Percentiles rank a stretch among this genome's conserved stretches.
Conservation (phyloP, 2,888 invertebrate genomes). For the Rotaria magnacalcarata region DNA sequence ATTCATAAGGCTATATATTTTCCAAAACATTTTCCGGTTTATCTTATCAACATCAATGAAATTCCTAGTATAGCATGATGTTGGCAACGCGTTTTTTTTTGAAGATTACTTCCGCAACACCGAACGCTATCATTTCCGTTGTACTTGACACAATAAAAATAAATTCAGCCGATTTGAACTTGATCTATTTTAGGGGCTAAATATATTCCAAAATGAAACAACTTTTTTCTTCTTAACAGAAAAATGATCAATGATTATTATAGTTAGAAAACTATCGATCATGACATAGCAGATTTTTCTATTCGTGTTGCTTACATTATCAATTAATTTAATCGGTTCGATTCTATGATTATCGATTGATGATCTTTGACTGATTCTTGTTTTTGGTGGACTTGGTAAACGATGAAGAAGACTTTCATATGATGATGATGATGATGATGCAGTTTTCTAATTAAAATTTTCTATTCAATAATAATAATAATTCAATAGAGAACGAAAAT, state of each 20-base stretch:
- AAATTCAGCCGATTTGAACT: too few relatives aligned
- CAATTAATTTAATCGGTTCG: not conserved
- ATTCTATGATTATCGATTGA: not conserved
- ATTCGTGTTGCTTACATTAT: not conserved
- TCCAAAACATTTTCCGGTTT: too few relatives aligned
- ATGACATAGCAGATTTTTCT: too few relatives aligned
- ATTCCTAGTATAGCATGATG: not conserved
- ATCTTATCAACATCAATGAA: not conserved
- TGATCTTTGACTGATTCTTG: not conserved
- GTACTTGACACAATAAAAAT: not conserved
- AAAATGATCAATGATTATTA: too few relatives aligned
- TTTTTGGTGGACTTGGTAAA: not conserved
- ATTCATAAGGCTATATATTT: too few relatives aligned
- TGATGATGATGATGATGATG: not conserved
- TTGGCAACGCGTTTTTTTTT: not conserved
- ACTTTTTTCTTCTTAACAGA: too few relatives aligned
- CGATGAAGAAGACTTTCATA: not conserved
- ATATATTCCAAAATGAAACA: too few relatives aligned
- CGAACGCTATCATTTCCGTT: not conserved
- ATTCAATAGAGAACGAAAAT: not conserved
- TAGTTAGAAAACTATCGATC: too few relatives aligned
- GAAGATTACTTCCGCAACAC: not conserved
- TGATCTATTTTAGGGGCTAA: too few relatives aligned
- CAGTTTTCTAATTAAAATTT: not conserved
- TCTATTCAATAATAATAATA: not conserved